These are phyloP conservation scores for Gobius niger DNA, from an alignment of 2,113 vertebrate genomes.

Conservation along the genomic window DNA sequence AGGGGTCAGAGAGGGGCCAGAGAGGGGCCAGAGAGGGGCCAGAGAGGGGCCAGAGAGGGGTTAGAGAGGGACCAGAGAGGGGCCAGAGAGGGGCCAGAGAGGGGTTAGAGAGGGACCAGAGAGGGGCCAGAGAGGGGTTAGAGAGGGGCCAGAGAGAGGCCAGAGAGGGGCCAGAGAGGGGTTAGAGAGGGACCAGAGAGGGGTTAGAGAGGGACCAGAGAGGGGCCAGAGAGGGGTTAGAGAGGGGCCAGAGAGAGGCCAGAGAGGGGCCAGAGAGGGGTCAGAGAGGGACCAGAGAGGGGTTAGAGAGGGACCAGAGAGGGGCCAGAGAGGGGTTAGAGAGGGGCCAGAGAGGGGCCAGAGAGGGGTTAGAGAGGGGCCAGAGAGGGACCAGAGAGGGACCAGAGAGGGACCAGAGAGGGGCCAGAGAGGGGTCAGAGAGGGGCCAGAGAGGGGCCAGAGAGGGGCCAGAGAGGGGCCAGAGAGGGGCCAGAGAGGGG, in stretches of 20 bases:
- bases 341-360: neutral
- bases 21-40: neutral
- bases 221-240: slow-evolving; percentile 69
- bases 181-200: neutral
- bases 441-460: rapidly evolving
- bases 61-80: neutral
- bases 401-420: neutral
- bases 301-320: slow-evolving; percentile 56
- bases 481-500: slow-evolving; percentile 49
- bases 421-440: slow-evolving; percentile 68
- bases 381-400: neutral
- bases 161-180: neutral
- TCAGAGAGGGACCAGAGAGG: neutral
- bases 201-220: neutral
- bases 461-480: neutral
- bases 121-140: rapidly evolving
- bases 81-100: neutral
- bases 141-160: neutral
- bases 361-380: slow-evolving; percentile 67
- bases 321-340: neutral
- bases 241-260: rapidly evolving
- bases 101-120: too few relatives aligned
- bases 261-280: neutral
- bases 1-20: neutral
- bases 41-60: rapidly evolving